Base-by-base conservation (phyloP, 2,113 vertebrate species). In the Mesitornis unicolor region DNA sequence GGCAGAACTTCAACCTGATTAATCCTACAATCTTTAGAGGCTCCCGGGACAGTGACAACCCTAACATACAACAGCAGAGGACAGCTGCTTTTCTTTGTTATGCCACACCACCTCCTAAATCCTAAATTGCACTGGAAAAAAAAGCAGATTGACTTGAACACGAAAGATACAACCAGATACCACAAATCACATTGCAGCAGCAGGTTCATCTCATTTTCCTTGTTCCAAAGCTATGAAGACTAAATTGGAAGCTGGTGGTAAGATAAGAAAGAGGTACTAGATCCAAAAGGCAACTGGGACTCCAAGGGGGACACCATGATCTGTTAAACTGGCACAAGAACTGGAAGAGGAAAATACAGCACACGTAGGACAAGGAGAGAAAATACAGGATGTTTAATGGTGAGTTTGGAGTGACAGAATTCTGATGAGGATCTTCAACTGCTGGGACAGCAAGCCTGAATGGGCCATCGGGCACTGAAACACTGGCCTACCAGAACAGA, bases 51-150 rank as follows among this genome's bases (percentile, higher is more conserved):
- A 71, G 1, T 68, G 85, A 54, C 0, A 9, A 43, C 26, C 26
- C 36, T 81, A 50, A 57, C 36, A 16, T 0, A 70, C 1, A 2
- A 20, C 1, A 2, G 7, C 6, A 33, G 20, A 92, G 15, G 43
- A 83, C 28, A 29, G 16, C 24, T 71, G n/a, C 21, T 85, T 63
- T 65, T 35, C 38, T 56, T 38, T 53, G 15, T 59, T 87, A 47
- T 75, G 18, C 63, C n/a, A n/a, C 26, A 42, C 25, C 45, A 68
- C 28, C 19, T 59, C 43, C 53, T 12, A 51, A 16, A 5, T 83
- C 48, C 57, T 29, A 17, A 69, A 76, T 0, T 40, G 57, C 60
- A 19, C 0, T 64, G 61, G 40, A 40, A 79, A 88, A 36, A 45
- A 85, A 56, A 22, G 43, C 18, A 76, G 36, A 31, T 25, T 48